Evolutionary conservation across 1,140 invertebrate species (phyloP).

Genomic region (Cyphomyrmex costatus): DNA sequence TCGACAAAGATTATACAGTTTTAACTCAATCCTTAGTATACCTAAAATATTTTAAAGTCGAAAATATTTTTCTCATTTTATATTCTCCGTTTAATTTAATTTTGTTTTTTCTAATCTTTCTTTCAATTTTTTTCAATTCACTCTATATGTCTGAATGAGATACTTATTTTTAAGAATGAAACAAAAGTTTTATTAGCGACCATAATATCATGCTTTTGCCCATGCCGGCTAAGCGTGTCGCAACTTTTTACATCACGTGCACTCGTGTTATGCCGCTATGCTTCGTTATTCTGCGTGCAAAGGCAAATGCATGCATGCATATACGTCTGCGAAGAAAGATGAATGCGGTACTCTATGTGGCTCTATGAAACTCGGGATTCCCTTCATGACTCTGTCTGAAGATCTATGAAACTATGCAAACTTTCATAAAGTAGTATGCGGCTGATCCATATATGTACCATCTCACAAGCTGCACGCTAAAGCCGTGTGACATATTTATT

Average conservation of each 20-base stretch:
- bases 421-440: not conserved
- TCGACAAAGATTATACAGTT: constrained; percentile 18
- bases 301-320: constrained; percentile 61
- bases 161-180: not conserved
- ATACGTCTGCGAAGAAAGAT: constrained; percentile 59
- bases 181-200: constrained; percentile 63
- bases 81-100: not conserved
- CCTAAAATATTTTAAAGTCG: not conserved
- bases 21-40: not conserved
- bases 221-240: constrained; percentile 71
- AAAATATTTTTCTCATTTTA: not conserved
- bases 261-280: constrained; percentile 73
- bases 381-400: not conserved
- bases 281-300: constrained; percentile 68
- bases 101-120: not conserved
- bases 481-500: not conserved
- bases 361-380: constrained; percentile 34
- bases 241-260: constrained; percentile 73
- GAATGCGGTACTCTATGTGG: constrained; percentile 36
- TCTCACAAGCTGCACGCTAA: not conserved
- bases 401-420: not conserved
- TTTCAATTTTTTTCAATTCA: not conserved
- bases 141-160: not conserved
- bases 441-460: not conserved
- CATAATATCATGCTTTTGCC: constrained; percentile 49